A percentile compares a stretch with the other conserved stretches of the same genome.
These are phyloP conservation scores for Porites lobata DNA, from an alignment of 92 coral and sea anemone genomes.

Conservation along the genomic window DNA sequence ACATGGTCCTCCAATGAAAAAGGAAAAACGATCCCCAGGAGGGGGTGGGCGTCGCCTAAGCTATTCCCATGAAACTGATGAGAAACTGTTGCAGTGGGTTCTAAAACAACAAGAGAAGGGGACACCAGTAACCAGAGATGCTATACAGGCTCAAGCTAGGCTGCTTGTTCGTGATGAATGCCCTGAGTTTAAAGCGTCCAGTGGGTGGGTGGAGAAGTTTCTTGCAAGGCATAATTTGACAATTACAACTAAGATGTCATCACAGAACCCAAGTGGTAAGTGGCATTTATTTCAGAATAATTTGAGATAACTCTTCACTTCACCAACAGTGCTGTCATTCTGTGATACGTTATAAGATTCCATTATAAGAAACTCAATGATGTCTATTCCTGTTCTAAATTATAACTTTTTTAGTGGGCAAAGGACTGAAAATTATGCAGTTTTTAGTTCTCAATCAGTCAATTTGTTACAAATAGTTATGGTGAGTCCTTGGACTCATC, in stretches of 20 bases:
- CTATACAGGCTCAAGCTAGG: constrained; percentile 92
- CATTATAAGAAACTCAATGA: no score
- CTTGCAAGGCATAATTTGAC: constrained; percentile 90
- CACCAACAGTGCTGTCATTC: no score
- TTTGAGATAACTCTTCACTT: background rate
- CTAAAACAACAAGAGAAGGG: constrained; percentile 91
- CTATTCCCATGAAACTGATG: constrained; percentile 98
- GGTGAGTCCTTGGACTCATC: no score
- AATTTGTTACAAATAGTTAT: no score
- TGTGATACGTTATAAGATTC: no score
- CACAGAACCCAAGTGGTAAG: constrained; percentile 84
- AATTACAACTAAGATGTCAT: constrained; percentile 90
- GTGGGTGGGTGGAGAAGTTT: constrained; percentile 99
- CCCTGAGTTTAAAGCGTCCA: constrained; percentile 98
- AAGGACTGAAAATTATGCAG: no score
- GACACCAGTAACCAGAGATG: constrained; percentile 95
- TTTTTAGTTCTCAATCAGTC: no score
- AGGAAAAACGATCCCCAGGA: constrained; percentile 82
- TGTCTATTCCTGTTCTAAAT: no score
- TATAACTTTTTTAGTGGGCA: no score
- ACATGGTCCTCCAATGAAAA: constrained; percentile 78
- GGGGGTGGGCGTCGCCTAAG: constrained; percentile 97
- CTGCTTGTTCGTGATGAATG: constrained; percentile 91
- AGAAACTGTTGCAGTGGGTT: constrained; percentile 93
- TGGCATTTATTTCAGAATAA: background rate